Evolutionary conservation across 2,888 invertebrate species (phyloP), one percentile per base, ranked within the genome.

Genomic region (Cephalotes varians): DNA sequence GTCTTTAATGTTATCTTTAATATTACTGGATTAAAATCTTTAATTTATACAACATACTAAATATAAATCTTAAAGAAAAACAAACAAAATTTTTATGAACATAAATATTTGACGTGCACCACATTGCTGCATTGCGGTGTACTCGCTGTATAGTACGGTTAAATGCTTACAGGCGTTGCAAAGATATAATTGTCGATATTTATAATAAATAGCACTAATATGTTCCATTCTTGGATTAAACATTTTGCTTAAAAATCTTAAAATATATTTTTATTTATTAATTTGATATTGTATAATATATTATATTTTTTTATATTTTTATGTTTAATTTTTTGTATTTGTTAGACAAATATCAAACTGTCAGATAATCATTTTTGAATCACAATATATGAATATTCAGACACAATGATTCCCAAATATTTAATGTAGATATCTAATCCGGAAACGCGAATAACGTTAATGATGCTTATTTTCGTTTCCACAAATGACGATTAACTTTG

Each of bases 31-130:
- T 10, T 54, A 56, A 18, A 47, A 73, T 34, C 5, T 21, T n/a
- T 60, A 40, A 56, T 72, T 72, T 40, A 71, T 54, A 49, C 28
- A 31, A 28, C 25, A 31, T 2, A 2, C 10, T 10, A 34, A 18
- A 49, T 44, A 31, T 60, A 60, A 47, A 74, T 47, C 7, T 56
- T 58, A 56, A 28, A 49, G 31, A n/a, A 34, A 37, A 69, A 49
- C n/a, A 7, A 49, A 28, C 25, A 25, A 2, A 71, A 7, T 1
- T 44, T 47, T 49, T 21, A 40, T 49, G 6, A 31, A 7, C 10
- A 1, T 28, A 21, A 49, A 65, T 51, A 6, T 37, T 37, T n/a
- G 49, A 12, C n/a, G 25, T 56, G 37, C 12, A 60, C 10, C n/a
- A 15, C 0, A n/a, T 4, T 58, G 15, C 54, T 54, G 56, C 56